phyloP scores from a whole-genome alignment of 2,113 vertebrate genomes.

The Siniperca knerii region DNA sequence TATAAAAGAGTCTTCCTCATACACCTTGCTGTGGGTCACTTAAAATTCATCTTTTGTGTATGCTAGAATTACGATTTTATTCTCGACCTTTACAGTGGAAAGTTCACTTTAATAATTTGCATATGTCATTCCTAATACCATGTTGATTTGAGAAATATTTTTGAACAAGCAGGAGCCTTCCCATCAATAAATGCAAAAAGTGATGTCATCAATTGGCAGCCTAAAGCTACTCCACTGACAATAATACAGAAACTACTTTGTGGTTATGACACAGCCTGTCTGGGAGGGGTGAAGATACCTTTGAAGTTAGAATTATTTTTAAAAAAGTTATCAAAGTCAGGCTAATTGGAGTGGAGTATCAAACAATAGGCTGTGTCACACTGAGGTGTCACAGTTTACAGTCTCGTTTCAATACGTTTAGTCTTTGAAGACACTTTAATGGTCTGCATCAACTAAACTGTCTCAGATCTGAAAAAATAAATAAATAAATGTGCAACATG shows the following conservation, averaged over 20 bases:
- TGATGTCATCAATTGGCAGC: neutral
- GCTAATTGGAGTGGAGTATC: neutral
- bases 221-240: neutral
- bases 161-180: neutral
- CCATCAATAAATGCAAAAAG: neutral
- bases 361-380: neutral
- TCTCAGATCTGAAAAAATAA: neutral
- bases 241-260: neutral
- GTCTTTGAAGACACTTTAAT: neutral
- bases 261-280: neutral
- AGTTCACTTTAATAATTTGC: neutral
- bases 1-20: neutral
- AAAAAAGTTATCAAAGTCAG: neutral
- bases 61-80: neutral
- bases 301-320: constrained; percentile 1
- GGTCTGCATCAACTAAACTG: neutral
- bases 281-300: neutral
- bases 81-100: neutral
- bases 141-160: neutral
- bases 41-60: neutral
- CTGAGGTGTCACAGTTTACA: neutral
- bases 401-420: neutral
- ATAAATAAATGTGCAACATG: neutral
- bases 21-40: neutral
- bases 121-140: neutral